Conservation (phyloP, 2,113 vertebrate species). For the Ahaetulla prasina region DNA sequence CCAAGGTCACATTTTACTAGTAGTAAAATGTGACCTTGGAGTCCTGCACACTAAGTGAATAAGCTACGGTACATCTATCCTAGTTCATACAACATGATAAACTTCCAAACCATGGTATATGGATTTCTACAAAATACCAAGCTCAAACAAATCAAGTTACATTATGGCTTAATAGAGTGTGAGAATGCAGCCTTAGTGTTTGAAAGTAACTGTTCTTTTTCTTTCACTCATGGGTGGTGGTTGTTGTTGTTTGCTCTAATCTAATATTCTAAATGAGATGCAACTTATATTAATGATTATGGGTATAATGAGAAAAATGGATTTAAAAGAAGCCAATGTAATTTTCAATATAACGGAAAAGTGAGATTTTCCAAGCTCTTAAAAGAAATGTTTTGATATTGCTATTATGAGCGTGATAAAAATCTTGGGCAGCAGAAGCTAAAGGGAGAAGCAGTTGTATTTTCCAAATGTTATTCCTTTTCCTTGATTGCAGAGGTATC, state of each 20-base stretch:
- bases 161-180: neutral
- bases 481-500: neutral
- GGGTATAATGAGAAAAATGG: neutral
- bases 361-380: neutral
- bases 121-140: neutral
- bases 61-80: neutral
- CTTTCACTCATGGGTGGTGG: neutral
- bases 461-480: neutral
- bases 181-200: neutral
- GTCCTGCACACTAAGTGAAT: neutral
- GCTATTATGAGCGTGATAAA: neutral
- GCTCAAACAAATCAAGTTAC: neutral
- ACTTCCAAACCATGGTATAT: neutral
- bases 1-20: neutral
- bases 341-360: neutral
- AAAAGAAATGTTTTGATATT: neutral
- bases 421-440: neutral
- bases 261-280: neutral
- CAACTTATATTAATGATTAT: neutral
- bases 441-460: neutral
- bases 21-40: no score
- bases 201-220: neutral
- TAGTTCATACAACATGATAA: neutral
- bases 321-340: neutral
- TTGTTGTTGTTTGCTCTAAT: neutral